phyloP scores from a whole-genome alignment of 1,140 invertebrate species.

The Heliconius melpomene region DNA sequence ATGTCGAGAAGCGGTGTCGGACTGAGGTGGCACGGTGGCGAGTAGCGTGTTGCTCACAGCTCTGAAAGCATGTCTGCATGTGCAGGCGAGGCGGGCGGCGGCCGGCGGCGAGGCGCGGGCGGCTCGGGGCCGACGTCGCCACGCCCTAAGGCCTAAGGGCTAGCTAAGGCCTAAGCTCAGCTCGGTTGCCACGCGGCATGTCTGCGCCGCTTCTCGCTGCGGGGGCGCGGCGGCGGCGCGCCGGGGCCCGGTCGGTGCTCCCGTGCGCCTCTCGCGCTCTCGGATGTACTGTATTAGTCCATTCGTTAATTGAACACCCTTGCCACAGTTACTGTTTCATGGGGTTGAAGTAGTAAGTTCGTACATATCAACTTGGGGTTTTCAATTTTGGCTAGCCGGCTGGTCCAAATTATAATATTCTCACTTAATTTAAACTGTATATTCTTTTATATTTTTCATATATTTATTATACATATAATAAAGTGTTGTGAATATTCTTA shows the following conservation, averaged over 20 bases:
- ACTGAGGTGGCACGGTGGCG: slow-evolving; percentile 50
- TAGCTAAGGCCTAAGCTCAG: slow-evolving; percentile 52
- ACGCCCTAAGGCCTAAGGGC: slow-evolving; percentile 69
- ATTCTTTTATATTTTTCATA: slow-evolving; percentile 24
- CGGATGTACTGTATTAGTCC: slow-evolving; percentile 43
- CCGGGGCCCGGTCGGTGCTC: slow-evolving; percentile 48
- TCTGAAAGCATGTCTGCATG: slow-evolving; percentile 69
- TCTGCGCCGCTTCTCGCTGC: slow-evolving; percentile 73
- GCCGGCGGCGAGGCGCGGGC: slow-evolving; percentile 55
- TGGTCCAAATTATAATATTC: not conserved
- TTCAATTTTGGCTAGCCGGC: slow-evolving; percentile 20
- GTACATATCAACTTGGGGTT: slow-evolving; percentile 32
- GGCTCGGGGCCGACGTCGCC: slow-evolving; percentile 52
- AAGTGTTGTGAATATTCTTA: slow-evolving; percentile 7
- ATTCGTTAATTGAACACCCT: slow-evolving; percentile 52
- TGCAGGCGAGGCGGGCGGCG: slow-evolving; percentile 73
- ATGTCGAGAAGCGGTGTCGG: slow-evolving; percentile 71
- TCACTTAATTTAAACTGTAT: slow-evolving; percentile 2
- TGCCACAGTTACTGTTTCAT: slow-evolving; percentile 52
- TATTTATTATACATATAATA: slow-evolving; percentile 25
- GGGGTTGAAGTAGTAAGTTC: slow-evolving; percentile 72
- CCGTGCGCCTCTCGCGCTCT: slow-evolving; percentile 49
- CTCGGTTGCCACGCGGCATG: slow-evolving; percentile 66
- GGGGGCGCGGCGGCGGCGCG: slow-evolving; percentile 43
- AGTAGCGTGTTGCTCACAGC: slow-evolving; percentile 41